phyloP scores from a whole-genome alignment of 2,797 vertebrate species.

The Mormyrus proboscirostris region DNA sequence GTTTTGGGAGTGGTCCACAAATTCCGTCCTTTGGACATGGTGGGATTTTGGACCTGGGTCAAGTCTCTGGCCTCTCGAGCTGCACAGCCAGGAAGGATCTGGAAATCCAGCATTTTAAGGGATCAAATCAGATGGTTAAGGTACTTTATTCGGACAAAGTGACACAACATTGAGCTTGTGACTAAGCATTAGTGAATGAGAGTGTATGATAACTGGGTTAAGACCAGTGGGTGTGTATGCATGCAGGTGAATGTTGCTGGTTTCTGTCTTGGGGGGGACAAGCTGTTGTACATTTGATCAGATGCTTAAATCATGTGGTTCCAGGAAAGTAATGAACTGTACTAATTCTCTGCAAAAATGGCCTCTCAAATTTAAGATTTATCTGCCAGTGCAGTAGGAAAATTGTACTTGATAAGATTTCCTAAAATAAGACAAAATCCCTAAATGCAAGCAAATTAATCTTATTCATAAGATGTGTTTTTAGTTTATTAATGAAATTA shows the following conservation, averaged over 20 bases:
- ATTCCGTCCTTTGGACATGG: not conserved
- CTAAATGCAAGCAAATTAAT: no score
- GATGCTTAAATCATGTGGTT: no score
- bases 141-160: conserved; percentile 14
- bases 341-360: no score
- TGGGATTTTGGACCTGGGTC: not conserved
- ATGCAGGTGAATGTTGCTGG: conserved; percentile 6
- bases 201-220: not conserved
- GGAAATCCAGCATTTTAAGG: conserved; percentile 28
- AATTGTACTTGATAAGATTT: no score
- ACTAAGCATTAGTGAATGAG: conserved; percentile 22
- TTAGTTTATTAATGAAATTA: no score
- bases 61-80: conserved; percentile 11
- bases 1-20: not conserved
- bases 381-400: no score
- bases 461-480: no score
- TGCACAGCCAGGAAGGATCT: conserved; percentile 33
- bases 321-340: no score
- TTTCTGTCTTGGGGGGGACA: no score
- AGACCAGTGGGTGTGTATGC: not conserved
- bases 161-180: conserved; percentile 38
- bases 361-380: no score
- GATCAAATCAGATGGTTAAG: not conserved
- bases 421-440: no score
- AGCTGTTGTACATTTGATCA: no score